Evolutionary conservation across 2,113 vertebrate species (phyloP).

Genomic region (Rhombomys opimus): DNA sequence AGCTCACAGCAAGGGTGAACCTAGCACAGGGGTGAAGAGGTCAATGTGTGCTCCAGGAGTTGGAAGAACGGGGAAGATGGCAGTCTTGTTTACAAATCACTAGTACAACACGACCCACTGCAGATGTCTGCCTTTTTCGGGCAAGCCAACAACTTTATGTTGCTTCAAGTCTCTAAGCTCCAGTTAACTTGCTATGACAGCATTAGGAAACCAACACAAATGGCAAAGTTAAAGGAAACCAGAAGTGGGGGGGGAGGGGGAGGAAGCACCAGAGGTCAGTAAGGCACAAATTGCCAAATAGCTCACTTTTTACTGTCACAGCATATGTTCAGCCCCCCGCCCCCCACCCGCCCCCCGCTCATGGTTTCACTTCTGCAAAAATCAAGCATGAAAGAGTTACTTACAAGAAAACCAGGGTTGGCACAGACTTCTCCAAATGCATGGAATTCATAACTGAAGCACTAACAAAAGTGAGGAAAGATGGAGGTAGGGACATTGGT

Average conservation of each 20-base stretch:
- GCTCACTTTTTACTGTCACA: background rate
- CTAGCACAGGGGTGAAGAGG: background rate
- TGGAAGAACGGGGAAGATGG: background rate
- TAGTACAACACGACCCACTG: background rate
- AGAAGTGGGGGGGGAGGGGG: background rate
- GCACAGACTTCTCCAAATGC: background rate
- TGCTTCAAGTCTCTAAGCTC: background rate
- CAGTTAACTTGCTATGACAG: background rate
- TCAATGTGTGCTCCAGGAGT: background rate
- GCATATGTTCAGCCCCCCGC: no score
- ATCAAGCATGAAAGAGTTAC: slow-evolving; percentile 21
- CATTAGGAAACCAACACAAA: background rate
- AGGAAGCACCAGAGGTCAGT: background rate
- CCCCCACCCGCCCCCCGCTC: background rate
- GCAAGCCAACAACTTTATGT: no score
- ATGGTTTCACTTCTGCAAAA: background rate
- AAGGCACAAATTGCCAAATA: background rate
- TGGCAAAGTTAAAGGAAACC: background rate
- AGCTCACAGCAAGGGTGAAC: background rate
- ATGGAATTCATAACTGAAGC: background rate
- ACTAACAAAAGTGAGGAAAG: background rate
- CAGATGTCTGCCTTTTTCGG: background rate
- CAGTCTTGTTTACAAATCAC: background rate
- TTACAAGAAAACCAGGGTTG: background rate
- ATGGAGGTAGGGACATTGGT: background rate